Conservation (phyloP, 2,113 vertebrate species). For the Myocastor coypus region DNA sequence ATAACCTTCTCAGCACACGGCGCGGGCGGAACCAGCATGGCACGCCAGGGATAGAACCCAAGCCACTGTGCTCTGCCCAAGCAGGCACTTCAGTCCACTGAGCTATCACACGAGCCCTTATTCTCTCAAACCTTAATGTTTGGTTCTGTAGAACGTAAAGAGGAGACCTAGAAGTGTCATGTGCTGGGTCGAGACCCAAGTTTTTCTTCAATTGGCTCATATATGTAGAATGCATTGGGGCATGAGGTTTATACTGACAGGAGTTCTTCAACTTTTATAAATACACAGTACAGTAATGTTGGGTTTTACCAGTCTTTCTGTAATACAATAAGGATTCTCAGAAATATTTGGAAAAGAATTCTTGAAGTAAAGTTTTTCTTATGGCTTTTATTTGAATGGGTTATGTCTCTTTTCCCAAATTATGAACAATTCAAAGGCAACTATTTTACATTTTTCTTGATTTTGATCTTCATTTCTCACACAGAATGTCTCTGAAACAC, state of each 20-base stretch:
- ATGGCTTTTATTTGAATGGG: slow-evolving; percentile 18
- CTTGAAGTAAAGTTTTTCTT: slow-evolving; percentile 4
- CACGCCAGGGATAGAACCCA: too few relatives aligned
- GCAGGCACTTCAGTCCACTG: too few relatives aligned
- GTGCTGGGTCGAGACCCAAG: not conserved
- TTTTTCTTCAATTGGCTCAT: slow-evolving; percentile 16
- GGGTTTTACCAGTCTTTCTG: not conserved
- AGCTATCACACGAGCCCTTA: too few relatives aligned
- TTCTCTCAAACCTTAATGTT: slow-evolving; percentile 10
- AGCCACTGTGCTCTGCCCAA: too few relatives aligned
- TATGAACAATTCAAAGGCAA: slow-evolving; percentile 12
- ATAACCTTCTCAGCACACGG: too few relatives aligned
- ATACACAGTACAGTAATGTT: not conserved
- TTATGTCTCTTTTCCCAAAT: slow-evolving; percentile 50
- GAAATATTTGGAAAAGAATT: slow-evolving; percentile 13
- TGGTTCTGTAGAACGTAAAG: not conserved
- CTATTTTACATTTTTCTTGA: not conserved
- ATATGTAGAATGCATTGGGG: slow-evolving; percentile 20
- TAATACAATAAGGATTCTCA: not conserved
- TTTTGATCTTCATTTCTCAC: not conserved
- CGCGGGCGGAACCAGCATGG: too few relatives aligned
- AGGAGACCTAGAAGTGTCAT: not conserved
- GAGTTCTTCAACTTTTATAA: slow-evolving; percentile 56
- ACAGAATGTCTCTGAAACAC: not conserved
- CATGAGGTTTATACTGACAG: slow-evolving; percentile 19